These are phyloP conservation scores for Rutpela maculata DNA, from an alignment of 2,888 invertebrate genomes.

Conservation along the genomic window DNA sequence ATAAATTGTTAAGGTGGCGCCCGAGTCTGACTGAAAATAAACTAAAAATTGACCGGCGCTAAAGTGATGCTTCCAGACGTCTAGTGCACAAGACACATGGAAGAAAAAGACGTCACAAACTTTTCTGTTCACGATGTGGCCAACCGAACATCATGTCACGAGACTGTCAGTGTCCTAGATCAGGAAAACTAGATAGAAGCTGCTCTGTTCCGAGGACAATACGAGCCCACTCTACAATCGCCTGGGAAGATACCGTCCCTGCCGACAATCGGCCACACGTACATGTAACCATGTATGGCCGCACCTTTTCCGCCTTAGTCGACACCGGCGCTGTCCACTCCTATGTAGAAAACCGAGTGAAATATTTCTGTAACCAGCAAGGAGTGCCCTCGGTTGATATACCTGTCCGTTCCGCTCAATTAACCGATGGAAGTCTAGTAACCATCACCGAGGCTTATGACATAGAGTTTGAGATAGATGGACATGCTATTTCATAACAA, in stretches of 20 bases:
- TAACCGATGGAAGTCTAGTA: too few species aligned
- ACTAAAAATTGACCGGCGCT: too few species aligned
- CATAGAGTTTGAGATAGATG: neutral
- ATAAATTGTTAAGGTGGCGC: too few species aligned
- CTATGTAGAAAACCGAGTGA: neutral
- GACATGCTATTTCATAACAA: neutral
- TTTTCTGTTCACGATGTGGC: neutral
- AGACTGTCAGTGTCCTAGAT: neutral
- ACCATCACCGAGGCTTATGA: too few species aligned
- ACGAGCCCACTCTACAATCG: too few species aligned
- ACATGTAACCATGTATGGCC: neutral
- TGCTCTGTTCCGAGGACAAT: too few species aligned
- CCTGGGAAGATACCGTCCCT: neutral
- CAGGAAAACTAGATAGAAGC: neutral
- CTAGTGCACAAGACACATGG: too few species aligned
- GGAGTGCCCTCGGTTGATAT: neutral
- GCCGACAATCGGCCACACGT: neutral
- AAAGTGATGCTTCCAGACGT: too few species aligned
- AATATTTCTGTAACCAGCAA: too few species aligned
- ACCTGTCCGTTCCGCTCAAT: neutral
- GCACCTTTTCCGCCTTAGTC: neutral
- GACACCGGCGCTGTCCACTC: neutral
- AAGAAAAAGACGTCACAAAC: too few species aligned
- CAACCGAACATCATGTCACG: neutral
- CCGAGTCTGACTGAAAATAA: too few species aligned